Evolutionary conservation across 2,113 vertebrate species (phyloP).

Genomic region (Sinocyclocheilus anophthalmus): DNA sequence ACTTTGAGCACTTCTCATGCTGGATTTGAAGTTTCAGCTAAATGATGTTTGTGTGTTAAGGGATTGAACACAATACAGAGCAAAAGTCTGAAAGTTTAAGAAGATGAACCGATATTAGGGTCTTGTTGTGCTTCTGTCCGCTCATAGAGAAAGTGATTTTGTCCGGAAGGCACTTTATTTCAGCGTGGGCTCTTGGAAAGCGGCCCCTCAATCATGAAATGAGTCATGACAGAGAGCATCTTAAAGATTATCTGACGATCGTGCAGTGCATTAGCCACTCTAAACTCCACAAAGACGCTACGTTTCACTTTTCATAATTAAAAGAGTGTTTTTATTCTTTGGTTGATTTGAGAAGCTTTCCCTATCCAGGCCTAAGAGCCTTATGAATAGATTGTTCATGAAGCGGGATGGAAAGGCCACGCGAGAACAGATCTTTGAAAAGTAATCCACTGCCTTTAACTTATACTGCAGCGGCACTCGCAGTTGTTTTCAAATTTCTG

Average conservation of each 20-base stretch:
- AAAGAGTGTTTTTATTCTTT: constrained; percentile 38
- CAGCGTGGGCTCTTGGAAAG: constrained; percentile 21
- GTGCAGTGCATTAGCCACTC: constrained; percentile 5
- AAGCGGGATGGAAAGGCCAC: neutral
- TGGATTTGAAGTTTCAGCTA: constrained; percentile 26
- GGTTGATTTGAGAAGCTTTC: constrained; percentile 30
- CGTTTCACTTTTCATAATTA: constrained; percentile 52
- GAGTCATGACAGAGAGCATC: constrained; percentile 6
- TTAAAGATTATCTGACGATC: constrained; percentile 39
- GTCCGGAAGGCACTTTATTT: neutral
- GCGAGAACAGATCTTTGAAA: constrained; percentile 15
- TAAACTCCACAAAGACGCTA: constrained; percentile 29
- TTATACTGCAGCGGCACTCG: neutral
- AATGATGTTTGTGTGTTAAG: constrained; percentile 6
- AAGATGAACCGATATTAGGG: constrained; percentile 37
- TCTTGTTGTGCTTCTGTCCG: neutral
- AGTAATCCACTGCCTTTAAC: constrained; percentile 13
- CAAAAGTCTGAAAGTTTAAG: constrained; percentile 32
- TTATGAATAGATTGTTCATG: neutral
- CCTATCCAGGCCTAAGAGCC: neutral
- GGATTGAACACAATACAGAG: neutral
- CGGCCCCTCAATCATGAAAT: constrained; percentile 49
- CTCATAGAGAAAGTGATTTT: neutral
- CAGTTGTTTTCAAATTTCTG: neutral
- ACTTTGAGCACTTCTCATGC: constrained; percentile 32